Evolutionary conservation across 2,888 invertebrate genomes (phyloP).

Genomic region (Cylloceria caligata): DNA sequence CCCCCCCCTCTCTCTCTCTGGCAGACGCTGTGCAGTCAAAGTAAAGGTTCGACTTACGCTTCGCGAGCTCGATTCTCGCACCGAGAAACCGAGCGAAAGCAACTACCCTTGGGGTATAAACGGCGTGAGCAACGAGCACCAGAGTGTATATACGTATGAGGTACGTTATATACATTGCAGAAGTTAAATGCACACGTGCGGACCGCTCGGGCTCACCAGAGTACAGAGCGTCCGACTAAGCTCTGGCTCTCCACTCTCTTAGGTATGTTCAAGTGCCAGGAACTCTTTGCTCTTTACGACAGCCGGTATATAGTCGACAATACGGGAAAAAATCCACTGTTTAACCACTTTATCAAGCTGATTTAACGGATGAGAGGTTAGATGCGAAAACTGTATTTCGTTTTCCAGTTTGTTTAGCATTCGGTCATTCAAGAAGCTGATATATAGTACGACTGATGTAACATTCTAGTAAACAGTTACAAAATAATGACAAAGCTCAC

Average conservation of each 20-base stretch:
- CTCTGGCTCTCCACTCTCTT: constrained; percentile 12
- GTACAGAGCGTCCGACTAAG: constrained; percentile 9
- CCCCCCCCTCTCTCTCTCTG: neutral
- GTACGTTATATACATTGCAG: neutral
- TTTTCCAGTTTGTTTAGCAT: neutral
- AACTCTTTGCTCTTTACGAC: constrained; percentile 11
- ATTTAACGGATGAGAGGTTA: constrained; percentile 21
- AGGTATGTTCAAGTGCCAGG: constrained; percentile 16
- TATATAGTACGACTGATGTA: too few relatives aligned
- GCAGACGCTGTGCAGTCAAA: constrained; percentile 7
- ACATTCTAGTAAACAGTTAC: too few relatives aligned
- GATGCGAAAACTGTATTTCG: neutral
- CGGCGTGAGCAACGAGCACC: constrained; percentile 10
- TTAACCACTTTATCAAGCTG: neutral
- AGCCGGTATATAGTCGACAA: constrained; percentile 13
- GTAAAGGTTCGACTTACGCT: constrained; percentile 33
- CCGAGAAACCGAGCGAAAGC: constrained; percentile 26
- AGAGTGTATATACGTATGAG: neutral
- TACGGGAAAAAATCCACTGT: constrained; percentile 33
- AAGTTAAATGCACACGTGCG: constrained; percentile 7
- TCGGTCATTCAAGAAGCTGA: neutral
- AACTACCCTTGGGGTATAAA: constrained; percentile 19
- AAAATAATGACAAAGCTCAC: too few relatives aligned
- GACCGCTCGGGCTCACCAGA: neutral
- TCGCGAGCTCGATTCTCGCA: constrained; percentile 14